A percentile compares a stretch with the other conserved stretches of the same genome.
These are phyloP conservation scores for Gobio gobio DNA, from an alignment of 2,113 vertebrate genomes.

Conservation along the genomic window DNA sequence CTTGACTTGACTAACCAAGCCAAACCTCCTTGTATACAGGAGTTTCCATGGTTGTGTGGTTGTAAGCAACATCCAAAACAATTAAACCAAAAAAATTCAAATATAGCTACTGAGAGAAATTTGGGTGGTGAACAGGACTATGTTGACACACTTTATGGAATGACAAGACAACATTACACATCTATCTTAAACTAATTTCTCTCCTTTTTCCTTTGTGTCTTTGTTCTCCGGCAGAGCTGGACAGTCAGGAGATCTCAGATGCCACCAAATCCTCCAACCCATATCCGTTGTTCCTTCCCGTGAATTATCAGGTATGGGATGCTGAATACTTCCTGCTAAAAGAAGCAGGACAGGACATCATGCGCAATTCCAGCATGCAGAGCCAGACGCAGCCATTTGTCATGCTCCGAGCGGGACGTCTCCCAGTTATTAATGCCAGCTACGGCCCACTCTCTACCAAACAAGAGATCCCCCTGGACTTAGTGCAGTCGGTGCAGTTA, in stretches of 20 bases:
- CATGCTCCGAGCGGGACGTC: conserved; percentile 79
- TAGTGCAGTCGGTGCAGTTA: conserved; percentile 77
- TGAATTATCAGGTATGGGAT: conserved; percentile 83
- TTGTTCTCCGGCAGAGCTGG: conserved; percentile 75
- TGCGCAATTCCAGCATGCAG: conserved; percentile 92
- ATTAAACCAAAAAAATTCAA: no score
- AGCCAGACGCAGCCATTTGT: conserved; percentile 88
- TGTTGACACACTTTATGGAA: neutral
- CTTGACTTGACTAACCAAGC: neutral
- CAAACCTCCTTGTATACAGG: neutral
- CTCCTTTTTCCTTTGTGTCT: conserved; percentile 16
- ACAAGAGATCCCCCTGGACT: conserved; percentile 78
- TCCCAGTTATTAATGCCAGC: conserved; percentile 81
- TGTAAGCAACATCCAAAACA: neutral
- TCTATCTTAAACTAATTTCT: neutral
- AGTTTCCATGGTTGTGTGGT: neutral
- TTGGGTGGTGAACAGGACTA: neutral
- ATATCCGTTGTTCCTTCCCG: conserved; percentile 86
- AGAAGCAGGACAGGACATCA: conserved; percentile 92
- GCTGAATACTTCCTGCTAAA: conserved; percentile 87
- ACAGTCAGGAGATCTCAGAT: conserved; percentile 82
- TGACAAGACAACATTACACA: neutral
- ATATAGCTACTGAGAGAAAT: neutral
- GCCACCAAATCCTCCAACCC: conserved; percentile 78
- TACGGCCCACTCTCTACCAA: conserved; percentile 81